Conservation (phyloP, 2,888 invertebrate species). For the Eristalis tenax region DNA sequence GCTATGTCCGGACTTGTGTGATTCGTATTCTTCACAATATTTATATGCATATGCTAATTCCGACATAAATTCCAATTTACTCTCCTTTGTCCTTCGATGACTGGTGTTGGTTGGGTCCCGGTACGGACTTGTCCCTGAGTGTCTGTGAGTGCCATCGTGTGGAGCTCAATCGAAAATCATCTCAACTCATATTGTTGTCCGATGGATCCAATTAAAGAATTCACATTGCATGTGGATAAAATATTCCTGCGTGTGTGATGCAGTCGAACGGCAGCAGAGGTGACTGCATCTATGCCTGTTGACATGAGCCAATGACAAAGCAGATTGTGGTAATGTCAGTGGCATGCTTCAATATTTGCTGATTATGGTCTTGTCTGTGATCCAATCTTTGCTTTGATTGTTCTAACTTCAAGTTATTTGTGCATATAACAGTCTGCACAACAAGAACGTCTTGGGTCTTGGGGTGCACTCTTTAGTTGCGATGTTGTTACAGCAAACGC, state of each 20-base stretch:
- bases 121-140: not conserved
- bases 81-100: constrained; percentile 41
- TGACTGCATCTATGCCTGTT: not conserved
- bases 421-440: not conserved
- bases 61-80: constrained; percentile 63
- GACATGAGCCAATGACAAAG: not conserved
- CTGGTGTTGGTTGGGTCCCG: not conserved
- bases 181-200: constrained; percentile 41
- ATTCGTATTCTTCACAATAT: constrained; percentile 47
- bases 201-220: constrained; percentile 59
- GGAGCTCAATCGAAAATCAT: constrained; percentile 21
- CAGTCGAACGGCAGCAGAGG: not conserved
- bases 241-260: constrained; percentile 1
- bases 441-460: too few species aligned
- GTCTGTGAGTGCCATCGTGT: not conserved
- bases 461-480: too few species aligned
- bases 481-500: not conserved
- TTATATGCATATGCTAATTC: constrained; percentile 53
- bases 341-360: constrained; percentile 46
- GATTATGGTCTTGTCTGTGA: constrained; percentile 32
- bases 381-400: constrained; percentile 30
- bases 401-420: constrained; percentile 8
- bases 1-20: constrained; percentile 14
- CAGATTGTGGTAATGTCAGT: constrained; percentile 12
- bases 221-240: constrained; percentile 37